These are phyloP conservation scores for Zophobas morio DNA, from an alignment of 1,140 invertebrate genomes.

Conservation along the genomic window DNA sequence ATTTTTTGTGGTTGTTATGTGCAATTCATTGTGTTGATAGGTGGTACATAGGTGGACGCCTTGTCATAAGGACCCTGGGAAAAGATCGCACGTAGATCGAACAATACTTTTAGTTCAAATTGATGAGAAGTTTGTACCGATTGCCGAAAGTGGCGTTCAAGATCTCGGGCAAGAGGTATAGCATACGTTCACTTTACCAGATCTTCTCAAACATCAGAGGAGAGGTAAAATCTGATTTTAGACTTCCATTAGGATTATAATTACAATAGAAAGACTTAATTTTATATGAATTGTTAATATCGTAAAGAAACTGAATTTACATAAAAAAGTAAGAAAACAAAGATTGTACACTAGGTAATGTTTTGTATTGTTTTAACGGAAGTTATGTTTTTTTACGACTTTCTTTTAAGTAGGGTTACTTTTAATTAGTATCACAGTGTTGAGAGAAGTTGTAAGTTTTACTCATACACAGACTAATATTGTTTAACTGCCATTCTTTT, in stretches of 20 bases:
- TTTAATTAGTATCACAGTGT: constrained; percentile 13
- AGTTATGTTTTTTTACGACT: constrained; percentile 17
- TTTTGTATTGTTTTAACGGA: constrained; percentile 28
- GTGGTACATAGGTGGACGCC: constrained; percentile 94
- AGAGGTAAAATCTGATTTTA: constrained; percentile 35
- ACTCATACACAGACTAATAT: constrained; percentile 31
- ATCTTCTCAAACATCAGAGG: constrained; percentile 11
- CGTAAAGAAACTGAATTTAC: constrained; percentile 29
- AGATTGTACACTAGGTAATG: constrained; percentile 27
- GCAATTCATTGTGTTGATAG: constrained; percentile 61
- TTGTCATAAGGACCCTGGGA: constrained; percentile 87
- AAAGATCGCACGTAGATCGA: constrained; percentile 91
- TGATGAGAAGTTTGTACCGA: constrained; percentile 93
- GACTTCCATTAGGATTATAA: constrained; percentile 40
- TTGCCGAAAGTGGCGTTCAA: constrained; percentile 89
- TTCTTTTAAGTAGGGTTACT: constrained; percentile 1
- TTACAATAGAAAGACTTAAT: constrained; percentile 41
- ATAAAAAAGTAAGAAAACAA: constrained; percentile 17
- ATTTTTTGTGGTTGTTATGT: too few relatives aligned
- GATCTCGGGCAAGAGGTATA: constrained; percentile 64
- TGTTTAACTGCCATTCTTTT: constrained; percentile 45
- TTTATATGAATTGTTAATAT: constrained; percentile 45
- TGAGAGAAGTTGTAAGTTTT: constrained; percentile 15
- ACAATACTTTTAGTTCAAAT: constrained; percentile 93
- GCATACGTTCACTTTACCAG: constrained; percentile 34